Evolutionary conservation across 2,888 invertebrate genomes (phyloP).

Genomic region (Andrena bicolor): DNA sequence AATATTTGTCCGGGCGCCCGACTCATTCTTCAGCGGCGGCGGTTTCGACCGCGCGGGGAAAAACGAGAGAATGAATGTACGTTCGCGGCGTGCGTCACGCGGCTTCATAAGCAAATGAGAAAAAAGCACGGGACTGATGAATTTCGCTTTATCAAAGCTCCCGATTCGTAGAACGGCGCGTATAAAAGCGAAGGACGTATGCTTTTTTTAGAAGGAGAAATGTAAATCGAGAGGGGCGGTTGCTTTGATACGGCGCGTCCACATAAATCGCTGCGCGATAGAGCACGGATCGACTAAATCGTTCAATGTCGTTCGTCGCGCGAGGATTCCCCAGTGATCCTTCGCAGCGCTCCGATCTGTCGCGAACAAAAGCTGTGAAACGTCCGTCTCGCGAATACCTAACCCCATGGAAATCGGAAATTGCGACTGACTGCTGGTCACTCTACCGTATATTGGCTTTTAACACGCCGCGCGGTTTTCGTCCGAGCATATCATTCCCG

Average conservation of each 20-base stretch:
- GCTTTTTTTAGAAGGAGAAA: neutral
- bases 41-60: neutral
- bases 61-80: neutral
- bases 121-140: slow-evolving; percentile 1
- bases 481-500: neutral
- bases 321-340: neutral
- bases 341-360: neutral
- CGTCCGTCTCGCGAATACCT: neutral
- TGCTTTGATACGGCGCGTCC: slow-evolving; percentile 2
- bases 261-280: slow-evolving; percentile 1
- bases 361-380: neutral
- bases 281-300: slow-evolving; percentile 25
- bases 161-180: neutral
- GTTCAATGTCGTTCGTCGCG: slow-evolving; percentile 6
- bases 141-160: slow-evolving; percentile 46
- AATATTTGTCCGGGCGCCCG: neutral
- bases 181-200: slow-evolving; percentile 15
- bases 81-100: neutral
- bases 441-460: neutral
- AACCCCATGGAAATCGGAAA: neutral
- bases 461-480: neutral
- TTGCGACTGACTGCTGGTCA: neutral
- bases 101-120: slow-evolving; percentile 6
- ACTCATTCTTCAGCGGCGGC: neutral
- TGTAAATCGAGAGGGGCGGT: slow-evolving; percentile 3